These are phyloP conservation scores for Microchirus variegatus DNA, from an alignment of 2,797 vertebrate species.

Conservation along the genomic window DNA sequence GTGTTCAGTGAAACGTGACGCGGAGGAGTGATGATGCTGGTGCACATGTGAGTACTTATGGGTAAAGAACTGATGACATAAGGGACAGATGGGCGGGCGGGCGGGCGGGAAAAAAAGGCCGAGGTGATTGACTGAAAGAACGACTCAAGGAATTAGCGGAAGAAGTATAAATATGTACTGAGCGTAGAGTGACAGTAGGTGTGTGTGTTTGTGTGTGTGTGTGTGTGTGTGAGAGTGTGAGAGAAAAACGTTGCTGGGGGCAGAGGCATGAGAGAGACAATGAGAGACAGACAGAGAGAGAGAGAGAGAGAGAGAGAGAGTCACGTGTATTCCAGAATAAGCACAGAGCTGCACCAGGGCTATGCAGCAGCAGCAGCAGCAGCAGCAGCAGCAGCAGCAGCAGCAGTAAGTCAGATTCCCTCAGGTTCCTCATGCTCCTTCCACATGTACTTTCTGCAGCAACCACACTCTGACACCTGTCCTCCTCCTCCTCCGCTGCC, in stretches of 20 bases:
- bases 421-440: constrained; percentile 55
- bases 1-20: constrained; percentile 11
- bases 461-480: constrained; percentile 57
- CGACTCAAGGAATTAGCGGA: constrained; percentile 42
- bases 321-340: constrained; percentile 76
- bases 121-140: constrained; percentile 32
- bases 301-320: constrained; percentile 28
- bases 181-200: constrained; percentile 46
- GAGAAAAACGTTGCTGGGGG: constrained; percentile 41
- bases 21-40: constrained; percentile 7
- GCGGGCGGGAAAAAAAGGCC: not conserved
- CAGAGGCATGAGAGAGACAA: constrained; percentile 22
- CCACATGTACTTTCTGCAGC: constrained; percentile 44
- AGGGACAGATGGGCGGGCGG: constrained; percentile 3
- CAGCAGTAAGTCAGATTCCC: constrained; percentile 53
- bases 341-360: constrained; percentile 57
- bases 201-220: constrained; percentile 38
- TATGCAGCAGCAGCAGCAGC: constrained; percentile 46
- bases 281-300: constrained; percentile 19
- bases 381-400: constrained; percentile 46
- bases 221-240: constrained; percentile 37
- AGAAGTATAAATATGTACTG: constrained; percentile 40
- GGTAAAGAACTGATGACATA: constrained; percentile 19
- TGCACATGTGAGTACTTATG: constrained; percentile 29
- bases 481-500: no score